Evolutionary conservation across 2,797 vertebrate species (phyloP), one percentile per base, ranked within the genome.

Genomic region (Lindbergichthys nudifrons): DNA sequence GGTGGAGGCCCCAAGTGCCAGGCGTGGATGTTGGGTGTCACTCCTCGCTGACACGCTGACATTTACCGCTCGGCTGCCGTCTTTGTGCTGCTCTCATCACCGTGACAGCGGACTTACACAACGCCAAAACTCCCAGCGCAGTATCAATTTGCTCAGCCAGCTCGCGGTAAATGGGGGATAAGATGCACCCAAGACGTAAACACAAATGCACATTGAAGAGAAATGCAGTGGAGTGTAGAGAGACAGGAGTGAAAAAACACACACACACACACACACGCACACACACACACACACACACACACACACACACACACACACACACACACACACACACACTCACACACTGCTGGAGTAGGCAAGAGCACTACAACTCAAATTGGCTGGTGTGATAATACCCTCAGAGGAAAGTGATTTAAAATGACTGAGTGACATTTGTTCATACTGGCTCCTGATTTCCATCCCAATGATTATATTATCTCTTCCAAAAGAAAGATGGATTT

Each of bases 21-120:
- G 56, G 65, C 39, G 5, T 19, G 46, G 78, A 79, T 88, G 79
- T 81, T 81, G 63, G 1, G 60, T 83, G 87, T 91, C 84, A 68
- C 77, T 86, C 78, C 64, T 76, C 42, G 10, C 75, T 82, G 90
- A 90, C 86, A 77, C 43, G 77, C 80, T 93, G 92, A 92, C 91
- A 93, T 94, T 93, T 91, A 77, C 76, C n/a, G 72, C 72, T 45
- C 75, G 16, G 50, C 63, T 14, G 70, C 21, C 39, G 41, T 78
- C 89, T 86, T 88, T 84, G 88, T 87, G 82, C 65, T 19, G 64
- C 70, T 87, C 84, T 86, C 89, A 86, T 86, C 88, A 73, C 77
- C 57, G 74, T 91, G 91, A 91, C 88, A 85, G 83, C 43, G 47
- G 83, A 88, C 73, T 83, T 82, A 71, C 72, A 81, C 77, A 84